Evolutionary conservation across 2,113 vertebrate species (phyloP).

Genomic region (Chionomys nivalis): DNA sequence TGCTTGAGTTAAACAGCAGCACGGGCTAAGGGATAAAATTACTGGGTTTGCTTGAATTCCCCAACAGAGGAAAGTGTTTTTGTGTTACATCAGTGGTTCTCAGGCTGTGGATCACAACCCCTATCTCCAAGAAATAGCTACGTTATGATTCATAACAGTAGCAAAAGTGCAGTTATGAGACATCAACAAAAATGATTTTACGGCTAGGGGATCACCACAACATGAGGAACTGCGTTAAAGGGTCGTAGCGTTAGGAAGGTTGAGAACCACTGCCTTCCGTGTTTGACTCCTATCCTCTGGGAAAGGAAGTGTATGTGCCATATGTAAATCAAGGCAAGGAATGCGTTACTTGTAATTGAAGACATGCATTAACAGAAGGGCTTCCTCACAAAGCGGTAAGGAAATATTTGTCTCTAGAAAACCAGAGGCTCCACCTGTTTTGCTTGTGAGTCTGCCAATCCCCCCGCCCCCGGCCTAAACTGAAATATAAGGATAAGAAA

Average conservation of each 20-base stretch:
- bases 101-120: too few species aligned
- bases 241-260: neutral
- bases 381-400: neutral
- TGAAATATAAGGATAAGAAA: slow-evolving; percentile 35
- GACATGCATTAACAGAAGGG: neutral
- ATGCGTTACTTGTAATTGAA: neutral
- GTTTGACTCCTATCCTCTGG: neutral
- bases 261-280: neutral
- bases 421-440: neutral
- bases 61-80: neutral
- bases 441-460: neutral
- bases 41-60: neutral
- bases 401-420: neutral
- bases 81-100: neutral
- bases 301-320: neutral
- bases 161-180: neutral
- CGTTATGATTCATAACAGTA: neutral
- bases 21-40: neutral
- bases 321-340: neutral
- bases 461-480: neutral
- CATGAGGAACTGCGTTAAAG: neutral
- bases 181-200: neutral
- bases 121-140: neutral
- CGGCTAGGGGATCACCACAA: neutral
- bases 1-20: neutral